Conservation (phyloP, 2,888 invertebrate species). For the Philhelius pedissequus region DNA sequence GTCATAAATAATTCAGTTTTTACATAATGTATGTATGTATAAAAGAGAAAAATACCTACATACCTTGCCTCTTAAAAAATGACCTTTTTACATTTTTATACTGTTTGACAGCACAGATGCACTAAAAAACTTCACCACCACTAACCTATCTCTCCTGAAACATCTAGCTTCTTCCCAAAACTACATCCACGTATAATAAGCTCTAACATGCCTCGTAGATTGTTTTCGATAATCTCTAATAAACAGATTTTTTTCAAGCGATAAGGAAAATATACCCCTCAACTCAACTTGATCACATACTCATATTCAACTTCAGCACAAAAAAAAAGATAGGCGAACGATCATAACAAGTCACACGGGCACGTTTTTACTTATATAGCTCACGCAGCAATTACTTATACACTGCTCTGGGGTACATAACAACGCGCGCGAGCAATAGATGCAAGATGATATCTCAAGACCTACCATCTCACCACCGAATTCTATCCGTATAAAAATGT, state of each 20-base stretch:
- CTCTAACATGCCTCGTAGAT: slow-evolving; percentile 46
- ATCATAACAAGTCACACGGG: slow-evolving; percentile 50
- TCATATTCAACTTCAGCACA: too few relatives aligned
- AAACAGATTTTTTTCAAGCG: slow-evolving; percentile 47
- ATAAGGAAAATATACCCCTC: slow-evolving; percentile 28
- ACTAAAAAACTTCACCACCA: not conserved
- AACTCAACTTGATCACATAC: slow-evolving; percentile 43
- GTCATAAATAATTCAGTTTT: too few relatives aligned
- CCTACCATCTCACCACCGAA: slow-evolving; percentile 32
- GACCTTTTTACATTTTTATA: not conserved
- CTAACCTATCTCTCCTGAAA: not conserved
- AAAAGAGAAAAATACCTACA: not conserved
- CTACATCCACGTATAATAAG: not conserved
- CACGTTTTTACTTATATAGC: slow-evolving; percentile 61
- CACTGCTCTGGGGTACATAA: slow-evolving; percentile 21
- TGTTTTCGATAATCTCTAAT: slow-evolving; percentile 47
- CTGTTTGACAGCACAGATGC: not conserved
- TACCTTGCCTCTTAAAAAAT: not conserved
- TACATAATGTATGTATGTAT: too few relatives aligned
- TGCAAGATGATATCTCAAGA: slow-evolving; percentile 62
- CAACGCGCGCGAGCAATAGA: not conserved
- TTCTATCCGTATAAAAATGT: not conserved
- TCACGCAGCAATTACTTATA: slow-evolving; percentile 67
- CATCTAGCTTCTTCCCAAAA: not conserved
- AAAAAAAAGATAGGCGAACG: not conserved